Base-by-base conservation (phyloP, 2,113 vertebrate species). In the Microcebus griseorufus region DNA sequence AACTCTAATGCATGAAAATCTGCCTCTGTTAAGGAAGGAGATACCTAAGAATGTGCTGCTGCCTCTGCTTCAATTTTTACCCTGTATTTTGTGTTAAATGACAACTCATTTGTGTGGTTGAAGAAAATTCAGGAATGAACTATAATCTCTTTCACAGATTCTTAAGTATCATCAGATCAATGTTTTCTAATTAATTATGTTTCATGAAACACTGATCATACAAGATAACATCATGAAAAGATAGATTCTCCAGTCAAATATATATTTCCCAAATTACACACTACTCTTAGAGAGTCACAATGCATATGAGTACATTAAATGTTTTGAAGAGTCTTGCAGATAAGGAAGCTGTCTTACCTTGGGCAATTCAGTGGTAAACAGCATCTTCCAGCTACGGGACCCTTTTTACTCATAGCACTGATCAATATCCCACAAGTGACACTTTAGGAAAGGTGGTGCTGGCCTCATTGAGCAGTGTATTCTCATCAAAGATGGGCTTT, bases 321-420 rank as follows among this genome's bases (percentile, higher is more conserved):
- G 1, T 76, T 95, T 93, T 80, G 22, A 60, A 37, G 48, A 65
- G 65, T 37, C 7, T 84, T 85, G 48, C 13, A 48, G 17, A 65
- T 88, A 48, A 88, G 53, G 75, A 92, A 86, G 27, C 42, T 93
- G 45, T 37, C 87, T 95, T 84, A 48, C 88, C 62, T 67, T 23
- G 58, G 39, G 22, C 55, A 76, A 1, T 25, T 87, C 29, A 13
- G 32, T 87, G n/a, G 48, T 64, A 80, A 80, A 39, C 12, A 12
- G 9, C 11, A 53, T 72, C 48, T 27, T 87, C 23, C 69, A 88
- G 51, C 39, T 67, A 11, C 5, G 20, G 32, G 45, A 65, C 10
- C 5, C 60, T 48, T 73, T 76, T 84, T 80, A 32, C 60, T 87
- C 23, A 1, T 72, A n/a, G 12, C 9, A n/a, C 22, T 11, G 92